A percentile compares a stretch with the other conserved stretches of the same genome.
phyloP scores from a whole-genome alignment of 2,888 invertebrate genomes.

The Athrips mouffetella region DNA sequence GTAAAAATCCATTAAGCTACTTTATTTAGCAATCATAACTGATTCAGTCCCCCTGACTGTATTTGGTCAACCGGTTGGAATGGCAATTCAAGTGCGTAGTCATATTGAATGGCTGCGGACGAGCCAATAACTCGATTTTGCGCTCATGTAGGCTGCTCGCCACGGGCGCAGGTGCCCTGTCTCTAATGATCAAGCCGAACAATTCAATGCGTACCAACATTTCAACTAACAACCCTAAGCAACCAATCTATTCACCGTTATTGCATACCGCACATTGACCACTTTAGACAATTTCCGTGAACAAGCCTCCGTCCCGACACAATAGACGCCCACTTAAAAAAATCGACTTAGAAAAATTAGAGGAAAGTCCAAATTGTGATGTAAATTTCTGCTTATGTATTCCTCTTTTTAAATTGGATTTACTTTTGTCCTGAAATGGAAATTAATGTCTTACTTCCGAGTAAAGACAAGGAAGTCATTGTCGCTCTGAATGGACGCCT shows the following conservation, averaged over 20 bases:
- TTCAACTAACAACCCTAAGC: constrained; percentile 14
- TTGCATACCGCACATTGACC: neutral
- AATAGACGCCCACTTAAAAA: constrained; percentile 29
- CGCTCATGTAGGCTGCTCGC: constrained; percentile 50
- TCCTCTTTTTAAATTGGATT: constrained; percentile 60
- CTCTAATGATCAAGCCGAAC: constrained; percentile 57
- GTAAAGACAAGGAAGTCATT: constrained; percentile 50
- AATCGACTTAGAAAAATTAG: constrained; percentile 42
- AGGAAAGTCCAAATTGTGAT: constrained; percentile 52
- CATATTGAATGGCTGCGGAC: constrained; percentile 54
- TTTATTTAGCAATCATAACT: constrained; percentile 41
- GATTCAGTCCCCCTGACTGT: constrained; percentile 43
- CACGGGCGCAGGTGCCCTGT: constrained; percentile 55
- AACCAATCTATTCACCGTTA: neutral
- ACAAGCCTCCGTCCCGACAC: constrained; percentile 14
- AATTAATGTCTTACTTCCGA: constrained; percentile 63
- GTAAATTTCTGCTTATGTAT: constrained; percentile 62
- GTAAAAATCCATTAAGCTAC: constrained; percentile 23
- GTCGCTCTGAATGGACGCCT: constrained; percentile 47
- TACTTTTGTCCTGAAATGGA: constrained; percentile 59
- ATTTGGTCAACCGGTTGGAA: constrained; percentile 48
- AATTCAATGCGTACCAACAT: constrained; percentile 37
- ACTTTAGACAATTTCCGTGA: neutral
- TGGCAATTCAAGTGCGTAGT: constrained; percentile 51
- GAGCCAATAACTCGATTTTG: constrained; percentile 70